phyloP scores from a whole-genome alignment of 2,888 invertebrate species.

The Entomobrya multifasciata region DNA sequence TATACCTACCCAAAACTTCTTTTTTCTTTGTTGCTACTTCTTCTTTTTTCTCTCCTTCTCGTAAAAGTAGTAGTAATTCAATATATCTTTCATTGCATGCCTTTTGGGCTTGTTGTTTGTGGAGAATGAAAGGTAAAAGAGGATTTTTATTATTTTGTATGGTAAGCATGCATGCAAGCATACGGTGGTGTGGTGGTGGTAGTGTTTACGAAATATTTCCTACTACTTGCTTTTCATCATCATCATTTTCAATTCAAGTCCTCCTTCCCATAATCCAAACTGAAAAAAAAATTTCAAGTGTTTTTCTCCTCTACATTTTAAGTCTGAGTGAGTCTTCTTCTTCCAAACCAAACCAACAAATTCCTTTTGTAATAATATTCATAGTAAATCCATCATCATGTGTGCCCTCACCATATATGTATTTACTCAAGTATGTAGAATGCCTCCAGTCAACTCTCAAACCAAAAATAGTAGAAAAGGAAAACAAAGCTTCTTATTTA shows the following conservation, averaged over 20 bases:
- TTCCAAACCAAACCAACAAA: neutral
- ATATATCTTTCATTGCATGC: no score
- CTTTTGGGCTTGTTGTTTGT: neutral
- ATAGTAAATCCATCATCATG: neutral
- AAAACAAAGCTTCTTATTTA: conserved; percentile 9
- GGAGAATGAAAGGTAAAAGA: conserved; percentile 11
- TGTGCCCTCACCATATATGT: conserved; percentile 3
- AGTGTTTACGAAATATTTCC: conserved; percentile 3
- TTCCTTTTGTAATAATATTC: neutral
- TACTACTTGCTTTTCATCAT: conserved; percentile 16
- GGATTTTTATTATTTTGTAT: conserved; percentile 12
- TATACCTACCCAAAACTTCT: neutral
- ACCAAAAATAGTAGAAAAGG: neutral
- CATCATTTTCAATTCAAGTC: neutral
- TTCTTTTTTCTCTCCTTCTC: neutral
- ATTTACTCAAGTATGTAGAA: conserved; percentile 35
- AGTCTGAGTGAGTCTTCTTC: neutral
- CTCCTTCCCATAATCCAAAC: neutral
- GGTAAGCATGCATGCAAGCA: neutral
- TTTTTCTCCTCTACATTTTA: neutral
- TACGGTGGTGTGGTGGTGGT: no score
- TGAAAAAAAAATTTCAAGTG: neutral
- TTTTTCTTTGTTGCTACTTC: neutral
- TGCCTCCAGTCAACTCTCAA: conserved; percentile 40
- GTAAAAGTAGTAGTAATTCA: conserved; percentile 9